Evolutionary conservation across 2,113 vertebrate genomes (phyloP), one percentile per base, ranked within the genome.

Genomic region (Amphiprion ocellaris): DNA sequence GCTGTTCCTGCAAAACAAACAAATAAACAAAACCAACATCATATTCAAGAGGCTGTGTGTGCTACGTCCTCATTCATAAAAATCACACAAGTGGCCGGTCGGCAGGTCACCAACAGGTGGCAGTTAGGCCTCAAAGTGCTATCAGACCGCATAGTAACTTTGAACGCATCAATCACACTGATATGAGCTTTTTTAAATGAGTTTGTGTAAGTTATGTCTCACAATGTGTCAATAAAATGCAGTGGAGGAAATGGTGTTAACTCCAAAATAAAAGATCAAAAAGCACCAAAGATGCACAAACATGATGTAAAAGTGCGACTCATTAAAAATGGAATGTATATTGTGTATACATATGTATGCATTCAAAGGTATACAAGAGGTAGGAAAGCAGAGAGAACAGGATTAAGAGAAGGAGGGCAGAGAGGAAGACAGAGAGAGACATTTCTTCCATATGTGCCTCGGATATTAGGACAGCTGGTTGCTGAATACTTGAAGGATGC

Each of bases 401-500:
- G 6, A 49, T 16, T 39, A 44, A 60, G 14, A 23, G 21, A 66
- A 30, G 2, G 46, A 1, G 69, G 0, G 59, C 1, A 5, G 15
- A 58, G 6, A 55, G 46, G 23, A 44, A 4, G 59, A 63, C 47
- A 64, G 30, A 60, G 4, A 69, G 53, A 62, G 28, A 41, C 16
- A 84, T 33, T 76, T 71, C 44, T 75, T 76, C 76, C 69, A 76
- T 75, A 70, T 87, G 88, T 80, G 55, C 28, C 16, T 76, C 1
- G 3, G 78, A 81, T 87, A 84, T 71, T 66, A 73, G 64, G 80
- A 86, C 83, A 90, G 89, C 85, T 92, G 82, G 77, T 82, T 79
- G 80, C 69, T 90, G 79, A 90, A 87, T 81, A 85, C 82, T 81
- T 85, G 74, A 88, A 87, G 54, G 72, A 85, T 86, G 61, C 82